These are phyloP conservation scores for Pocillopora grandis DNA, from an alignment of 92 coral and sea anemone species.

Conservation along the genomic window DNA sequence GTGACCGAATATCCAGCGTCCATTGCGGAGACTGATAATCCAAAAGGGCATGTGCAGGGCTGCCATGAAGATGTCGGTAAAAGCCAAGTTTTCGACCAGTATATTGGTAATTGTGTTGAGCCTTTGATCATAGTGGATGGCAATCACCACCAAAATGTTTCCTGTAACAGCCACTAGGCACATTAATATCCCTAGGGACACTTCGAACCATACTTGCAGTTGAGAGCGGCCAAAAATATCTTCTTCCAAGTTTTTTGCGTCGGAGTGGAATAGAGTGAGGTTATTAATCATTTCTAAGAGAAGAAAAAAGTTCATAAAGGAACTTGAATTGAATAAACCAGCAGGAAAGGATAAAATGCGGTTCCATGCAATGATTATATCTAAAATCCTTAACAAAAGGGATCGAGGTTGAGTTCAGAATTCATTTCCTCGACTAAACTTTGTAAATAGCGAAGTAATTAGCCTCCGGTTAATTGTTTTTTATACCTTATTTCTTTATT, in stretches of 20 bases:
- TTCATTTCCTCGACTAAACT: too few relatives aligned
- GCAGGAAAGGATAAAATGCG: too few relatives aligned
- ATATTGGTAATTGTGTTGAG: slow-evolving; percentile 76
- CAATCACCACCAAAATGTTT: slow-evolving; percentile 58
- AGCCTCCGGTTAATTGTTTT: too few relatives aligned
- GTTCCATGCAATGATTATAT: too few relatives aligned
- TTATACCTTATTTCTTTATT: too few relatives aligned
- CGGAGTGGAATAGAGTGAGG: not conserved
- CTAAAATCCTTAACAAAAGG: too few relatives aligned
- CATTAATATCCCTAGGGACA: slow-evolving; percentile 18
- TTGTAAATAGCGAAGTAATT: too few relatives aligned
- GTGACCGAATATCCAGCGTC: slow-evolving; percentile 66
- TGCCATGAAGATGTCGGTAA: slow-evolving; percentile 79
- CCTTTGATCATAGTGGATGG: slow-evolving; percentile 52
- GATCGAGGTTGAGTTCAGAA: too few relatives aligned
- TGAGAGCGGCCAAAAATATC: slow-evolving; percentile 37
- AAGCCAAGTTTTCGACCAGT: slow-evolving; percentile 76
- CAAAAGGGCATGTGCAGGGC: slow-evolving; percentile 82
- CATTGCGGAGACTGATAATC: slow-evolving; percentile 63
- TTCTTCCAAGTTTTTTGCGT: not conserved
- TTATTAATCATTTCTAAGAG: slow-evolving; percentile 8
- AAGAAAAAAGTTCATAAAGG: not conserved
- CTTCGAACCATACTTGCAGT: slow-evolving; percentile 34
- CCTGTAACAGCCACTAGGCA: slow-evolving; percentile 43
- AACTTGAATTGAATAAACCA: too few relatives aligned